These are phyloP conservation scores for Bursaphelenchus okinawaensis DNA, from an alignment of 2,888 invertebrate species.

Conservation along the genomic window DNA sequence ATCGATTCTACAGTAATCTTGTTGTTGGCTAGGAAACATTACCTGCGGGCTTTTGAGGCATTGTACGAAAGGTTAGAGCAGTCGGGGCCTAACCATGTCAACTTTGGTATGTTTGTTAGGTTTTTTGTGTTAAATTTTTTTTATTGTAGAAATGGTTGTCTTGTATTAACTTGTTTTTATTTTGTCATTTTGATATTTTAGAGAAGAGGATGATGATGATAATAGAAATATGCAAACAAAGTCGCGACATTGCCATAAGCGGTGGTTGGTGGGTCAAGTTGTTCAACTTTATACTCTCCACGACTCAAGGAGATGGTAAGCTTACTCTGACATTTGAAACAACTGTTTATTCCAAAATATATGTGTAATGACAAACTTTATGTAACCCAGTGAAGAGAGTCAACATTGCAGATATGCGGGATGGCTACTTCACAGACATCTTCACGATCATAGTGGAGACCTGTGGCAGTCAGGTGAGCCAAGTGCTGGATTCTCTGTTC, in stretches of 20 bases:
- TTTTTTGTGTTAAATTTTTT: not conserved
- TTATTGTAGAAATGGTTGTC: not conserved
- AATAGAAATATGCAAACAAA: slow-evolving; percentile 15
- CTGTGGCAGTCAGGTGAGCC: slow-evolving; percentile 4
- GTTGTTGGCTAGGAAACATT: slow-evolving; percentile 35
- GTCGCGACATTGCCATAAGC: slow-evolving; percentile 12
- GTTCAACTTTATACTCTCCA: slow-evolving; percentile 19
- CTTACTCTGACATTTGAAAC: not conserved
- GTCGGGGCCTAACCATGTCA: no score
- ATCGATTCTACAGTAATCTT: slow-evolving; percentile 21
- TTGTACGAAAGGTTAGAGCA: slow-evolving; percentile 31
- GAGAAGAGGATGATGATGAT: slow-evolving; percentile 18
- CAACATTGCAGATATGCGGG: not conserved
- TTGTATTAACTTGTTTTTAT: no score
- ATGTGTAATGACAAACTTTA: no score
- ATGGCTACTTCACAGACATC: slow-evolving; percentile 2
- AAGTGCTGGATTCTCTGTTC: slow-evolving; percentile 10
- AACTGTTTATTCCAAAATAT: not conserved
- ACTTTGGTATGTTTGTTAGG: not conserved
- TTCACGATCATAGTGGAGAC: slow-evolving; percentile 9
- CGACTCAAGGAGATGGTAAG: not conserved
- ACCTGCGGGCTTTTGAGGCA: slow-evolving; percentile 39
- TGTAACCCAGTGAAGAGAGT: no score
- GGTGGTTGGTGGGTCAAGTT: slow-evolving; percentile 34
- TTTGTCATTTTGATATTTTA: no score